A percentile compares a stretch with the other conserved stretches of the same genome.
phyloP scores from a whole-genome alignment of 2,888 invertebrate genomes.

The Cephus spinipes region DNA sequence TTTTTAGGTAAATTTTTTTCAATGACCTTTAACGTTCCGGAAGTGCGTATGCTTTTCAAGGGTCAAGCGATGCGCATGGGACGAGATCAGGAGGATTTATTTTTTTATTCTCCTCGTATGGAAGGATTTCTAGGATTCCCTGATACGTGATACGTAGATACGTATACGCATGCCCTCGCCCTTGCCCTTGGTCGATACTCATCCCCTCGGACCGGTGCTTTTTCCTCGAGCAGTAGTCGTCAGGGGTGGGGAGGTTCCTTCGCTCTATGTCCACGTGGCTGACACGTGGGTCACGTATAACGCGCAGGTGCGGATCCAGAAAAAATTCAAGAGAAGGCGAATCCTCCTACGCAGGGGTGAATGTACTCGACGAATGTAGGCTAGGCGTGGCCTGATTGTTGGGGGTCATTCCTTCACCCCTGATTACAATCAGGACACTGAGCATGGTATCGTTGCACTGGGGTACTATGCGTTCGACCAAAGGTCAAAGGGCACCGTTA shows the following conservation, averaged over 20 bases:
- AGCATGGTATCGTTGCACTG: not conserved
- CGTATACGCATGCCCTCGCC: conserved; percentile 49
- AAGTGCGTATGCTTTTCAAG: not conserved
- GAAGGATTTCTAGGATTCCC: not conserved
- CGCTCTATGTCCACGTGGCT: conserved; percentile 45
- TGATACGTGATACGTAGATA: not conserved
- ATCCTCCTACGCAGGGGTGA: conserved; percentile 37
- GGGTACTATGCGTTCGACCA: not conserved
- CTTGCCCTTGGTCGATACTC: conserved; percentile 64
- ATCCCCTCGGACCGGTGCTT: conserved; percentile 42
- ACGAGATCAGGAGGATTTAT: not conserved
- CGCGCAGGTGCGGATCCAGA: conserved; percentile 48
- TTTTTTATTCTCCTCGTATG: not conserved
- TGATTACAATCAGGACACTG: not conserved
- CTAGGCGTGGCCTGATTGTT: conserved; percentile 55
- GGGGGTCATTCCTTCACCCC: conserved; percentile 12
- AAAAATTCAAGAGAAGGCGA: conserved; percentile 35
- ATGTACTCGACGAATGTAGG: conserved; percentile 40
- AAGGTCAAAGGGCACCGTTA: not conserved
- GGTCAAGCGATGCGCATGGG: too few relatives aligned
- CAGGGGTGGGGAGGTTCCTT: conserved; percentile 2
- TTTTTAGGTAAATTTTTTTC: not conserved
- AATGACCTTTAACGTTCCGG: not conserved
- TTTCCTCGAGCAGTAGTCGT: conserved; percentile 16
- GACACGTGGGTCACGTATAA: conserved; percentile 46